These are phyloP conservation scores for Rhizoglyphus robini DNA, from an alignment of 1,140 invertebrate species.

Conservation along the genomic window DNA sequence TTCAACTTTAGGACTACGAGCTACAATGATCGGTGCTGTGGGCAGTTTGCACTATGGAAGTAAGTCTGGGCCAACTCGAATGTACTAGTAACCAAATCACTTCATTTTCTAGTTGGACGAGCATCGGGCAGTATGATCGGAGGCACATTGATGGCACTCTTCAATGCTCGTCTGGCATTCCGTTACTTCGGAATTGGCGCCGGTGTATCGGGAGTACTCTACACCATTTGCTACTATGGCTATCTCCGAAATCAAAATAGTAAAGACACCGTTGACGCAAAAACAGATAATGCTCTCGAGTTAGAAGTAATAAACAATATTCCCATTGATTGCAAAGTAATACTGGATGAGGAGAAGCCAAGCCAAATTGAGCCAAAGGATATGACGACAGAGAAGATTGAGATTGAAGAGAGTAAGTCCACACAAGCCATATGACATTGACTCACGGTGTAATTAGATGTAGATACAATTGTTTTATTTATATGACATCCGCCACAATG, in stretches of 20 bases:
- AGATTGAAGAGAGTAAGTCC: neutral
- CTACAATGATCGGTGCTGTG: constrained; percentile 62
- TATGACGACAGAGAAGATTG: neutral
- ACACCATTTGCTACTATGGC: constrained; percentile 49
- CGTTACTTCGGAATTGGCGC: constrained; percentile 50
- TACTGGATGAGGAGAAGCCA: neutral
- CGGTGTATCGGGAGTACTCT: constrained; percentile 48
- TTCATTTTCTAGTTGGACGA: constrained; percentile 44
- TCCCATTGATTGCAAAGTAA: neutral
- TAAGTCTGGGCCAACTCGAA: constrained; percentile 33
- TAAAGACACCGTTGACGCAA: neutral
- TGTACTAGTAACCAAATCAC: constrained; percentile 8
- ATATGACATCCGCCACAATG: no score
- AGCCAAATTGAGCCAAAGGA: neutral
- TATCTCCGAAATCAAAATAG: constrained; percentile 8
- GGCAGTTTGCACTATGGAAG: constrained; percentile 66
- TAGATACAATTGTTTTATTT: no score
- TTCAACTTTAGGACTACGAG: constrained; percentile 42
- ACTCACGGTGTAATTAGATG: no score
- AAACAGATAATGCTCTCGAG: neutral
- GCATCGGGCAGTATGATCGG: constrained; percentile 59
- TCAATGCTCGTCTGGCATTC: constrained; percentile 56
- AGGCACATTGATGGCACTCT: constrained; percentile 56
- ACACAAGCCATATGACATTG: no score
- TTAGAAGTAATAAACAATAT: neutral